Base-by-base conservation (phyloP, 2,797 vertebrate genomes). In the Micrastur ruficollis region DNA sequence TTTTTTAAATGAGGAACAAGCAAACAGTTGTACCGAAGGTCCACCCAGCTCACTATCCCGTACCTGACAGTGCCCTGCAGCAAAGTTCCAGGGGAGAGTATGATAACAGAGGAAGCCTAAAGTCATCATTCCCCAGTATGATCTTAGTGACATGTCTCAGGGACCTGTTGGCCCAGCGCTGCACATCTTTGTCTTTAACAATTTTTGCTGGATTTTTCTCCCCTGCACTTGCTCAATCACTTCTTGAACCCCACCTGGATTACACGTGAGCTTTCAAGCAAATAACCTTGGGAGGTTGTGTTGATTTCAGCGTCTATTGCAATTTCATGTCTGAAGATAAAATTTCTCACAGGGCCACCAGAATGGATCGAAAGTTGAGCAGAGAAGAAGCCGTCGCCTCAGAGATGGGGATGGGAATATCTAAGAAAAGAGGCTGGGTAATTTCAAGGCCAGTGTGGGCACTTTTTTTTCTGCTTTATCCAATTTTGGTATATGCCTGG, bases 341-440 rank as follows among this genome's bases (percentile, higher is more conserved):
- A 26, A 5, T 42, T 62, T 38, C 29, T 65, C 18, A 16, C 8
- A 21, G 8, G 14, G 6, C 5, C 36, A 36, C 13, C 6, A 6
- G 22, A 34, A 65, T 17, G 40, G 38, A 79, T 49, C 14, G 53
- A 25, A 81, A 79, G 3, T 20, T 55, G 25, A 75, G 21, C 29
- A 52, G 29, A 90, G 42, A 70, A 18, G 29, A 90, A 66, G 2
- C 2, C 4, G 38, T 62, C 2, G 1, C 20, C 27, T 53, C 44
- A 46, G 12, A 1, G 2, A 20, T 11, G 12, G 6, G 5, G 4
- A 10, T 14, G 40, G 6, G 3, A 14, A 15, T 26, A n/a, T 36
- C 14, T 81, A 42, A 81, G 29, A 34, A 34, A n/a, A 86, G 9
- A n/a, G 6, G n/a, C 0, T 3, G 1, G 4, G 27, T 53, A 73